Evolutionary conservation across 2,113 vertebrate genomes (phyloP).

Genomic region (Macaca fascicularis): T2T-MFA8v1.1 NC_088375.1:2367001-2367500

Average conservation of each 20-base stretch:
- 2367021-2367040: not conserved
- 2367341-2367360: not conserved
- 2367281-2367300: not conserved
- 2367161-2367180: constrained; percentile 95
- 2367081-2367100: not conserved
- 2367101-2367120: not conserved
- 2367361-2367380: accelerated
- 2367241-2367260: not conserved
- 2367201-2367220: constrained; percentile 92
- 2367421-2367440: too few species aligned
- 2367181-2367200: constrained; percentile 95
- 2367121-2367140: constrained; percentile 92
- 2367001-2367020: not conserved
- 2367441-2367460: too few species aligned
- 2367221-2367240: constrained; percentile 14
- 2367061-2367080: not conserved
- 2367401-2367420: not conserved
- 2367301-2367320: not conserved
- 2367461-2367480: too few species aligned
- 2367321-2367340: not conserved
- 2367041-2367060: not conserved
- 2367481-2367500: too few species aligned
- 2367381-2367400: not conserved
- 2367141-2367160: constrained; percentile 93
- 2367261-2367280: not conserved